phyloP scores from a whole-genome alignment of 2,888 invertebrate genomes.

The Oligia strigilis region DNA sequence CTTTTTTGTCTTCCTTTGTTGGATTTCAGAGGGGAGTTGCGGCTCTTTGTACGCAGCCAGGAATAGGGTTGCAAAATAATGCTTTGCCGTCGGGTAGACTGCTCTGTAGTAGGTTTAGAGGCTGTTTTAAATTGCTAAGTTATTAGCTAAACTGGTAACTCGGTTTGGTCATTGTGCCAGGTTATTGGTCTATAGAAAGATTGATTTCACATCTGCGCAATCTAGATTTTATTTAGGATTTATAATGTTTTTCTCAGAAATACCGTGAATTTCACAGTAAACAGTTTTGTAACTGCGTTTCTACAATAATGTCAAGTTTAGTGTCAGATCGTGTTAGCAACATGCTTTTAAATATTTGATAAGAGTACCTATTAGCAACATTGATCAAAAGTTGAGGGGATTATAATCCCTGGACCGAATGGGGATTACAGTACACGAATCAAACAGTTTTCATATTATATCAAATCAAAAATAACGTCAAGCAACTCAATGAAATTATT shows the following conservation, averaged over 20 bases:
- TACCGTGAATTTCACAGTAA: background rate
- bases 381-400: background rate
- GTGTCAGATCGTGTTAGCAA: background rate
- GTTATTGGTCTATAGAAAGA: constrained; percentile 72
- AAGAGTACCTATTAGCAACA: background rate
- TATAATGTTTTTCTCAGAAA: background rate
- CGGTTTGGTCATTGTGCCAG: constrained; percentile 69
- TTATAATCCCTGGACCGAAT: background rate
- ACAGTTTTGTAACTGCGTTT: background rate
- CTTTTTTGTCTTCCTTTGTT: constrained; percentile 33
- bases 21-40: constrained; percentile 49
- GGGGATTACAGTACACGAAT: background rate
- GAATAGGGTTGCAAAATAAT: constrained; percentile 68
- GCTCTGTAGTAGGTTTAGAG: constrained; percentile 37
- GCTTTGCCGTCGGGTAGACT: constrained; percentile 37
- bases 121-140: constrained; percentile 43
- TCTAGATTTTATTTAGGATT: constrained; percentile 61
- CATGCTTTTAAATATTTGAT: background rate
- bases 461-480: background rate
- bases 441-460: background rate
- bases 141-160: constrained; percentile 48
- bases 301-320: background rate
- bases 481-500: background rate
- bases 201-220: constrained; percentile 74
- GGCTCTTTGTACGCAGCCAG: constrained; percentile 69